A percentile compares a stretch with the other conserved stretches of the same genome.
These are phyloP conservation scores for Abrostola triplasia DNA, from an alignment of 2,888 invertebrate genomes.

Conservation along the genomic window DNA sequence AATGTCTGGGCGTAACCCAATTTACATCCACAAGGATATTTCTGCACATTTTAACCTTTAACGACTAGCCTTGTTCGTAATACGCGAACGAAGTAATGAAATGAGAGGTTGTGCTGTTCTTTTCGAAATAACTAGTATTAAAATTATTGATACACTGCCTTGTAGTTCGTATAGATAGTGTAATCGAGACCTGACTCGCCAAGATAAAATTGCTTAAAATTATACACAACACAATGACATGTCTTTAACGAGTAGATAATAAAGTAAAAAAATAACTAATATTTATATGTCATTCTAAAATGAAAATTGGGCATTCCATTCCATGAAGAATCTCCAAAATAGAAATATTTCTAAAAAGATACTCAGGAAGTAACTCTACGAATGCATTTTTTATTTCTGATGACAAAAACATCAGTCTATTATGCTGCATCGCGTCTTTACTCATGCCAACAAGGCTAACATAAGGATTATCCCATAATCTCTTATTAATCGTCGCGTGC, in stretches of 20 bases:
- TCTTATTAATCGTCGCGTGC: constrained; percentile 56
- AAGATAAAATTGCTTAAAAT: too few relatives aligned
- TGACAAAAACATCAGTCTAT: constrained; percentile 1
- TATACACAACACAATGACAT: too few relatives aligned
- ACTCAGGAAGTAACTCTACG: too few relatives aligned
- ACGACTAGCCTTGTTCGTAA: constrained; percentile 28
- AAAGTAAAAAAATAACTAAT: too few relatives aligned
- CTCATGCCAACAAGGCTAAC: constrained; percentile 45
- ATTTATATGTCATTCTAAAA: too few relatives aligned
- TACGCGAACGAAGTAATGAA: constrained; percentile 23
- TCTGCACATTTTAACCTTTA: constrained; percentile 28
- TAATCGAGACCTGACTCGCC: too few relatives aligned
- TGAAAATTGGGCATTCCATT: too few relatives aligned
- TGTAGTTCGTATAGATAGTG: background rate
- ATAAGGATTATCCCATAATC: constrained; percentile 66
- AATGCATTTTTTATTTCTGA: too few relatives aligned
- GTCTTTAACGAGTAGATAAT: too few relatives aligned
- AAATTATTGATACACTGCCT: constrained; percentile 12
- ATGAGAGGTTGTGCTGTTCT: constrained; percentile 27
- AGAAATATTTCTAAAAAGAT: too few relatives aligned
- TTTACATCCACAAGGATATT: constrained; percentile 30
- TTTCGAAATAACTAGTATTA: constrained; percentile 13
- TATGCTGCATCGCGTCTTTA: constrained; percentile 15
- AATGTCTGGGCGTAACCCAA: constrained; percentile 20
- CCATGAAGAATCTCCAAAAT: too few relatives aligned